Conservation (phyloP, 2,888 invertebrate genomes). For the Acanthococcus lagerstroemiae region DNA sequence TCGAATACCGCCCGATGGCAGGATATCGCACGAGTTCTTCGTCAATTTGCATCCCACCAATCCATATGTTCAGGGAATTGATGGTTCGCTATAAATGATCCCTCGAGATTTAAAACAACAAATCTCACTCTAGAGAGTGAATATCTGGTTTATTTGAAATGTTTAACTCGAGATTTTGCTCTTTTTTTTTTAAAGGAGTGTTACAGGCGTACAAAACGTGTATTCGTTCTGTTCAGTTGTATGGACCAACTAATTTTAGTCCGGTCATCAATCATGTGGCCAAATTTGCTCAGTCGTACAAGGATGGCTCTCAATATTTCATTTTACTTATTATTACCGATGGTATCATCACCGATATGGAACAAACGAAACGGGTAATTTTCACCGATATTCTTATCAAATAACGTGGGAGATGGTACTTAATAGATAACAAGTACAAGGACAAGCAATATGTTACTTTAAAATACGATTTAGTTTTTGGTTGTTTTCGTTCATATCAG, state of each 20-base stretch:
- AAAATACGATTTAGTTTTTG: too few relatives aligned
- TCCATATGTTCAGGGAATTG: slow-evolving; percentile 46
- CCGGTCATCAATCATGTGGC: slow-evolving; percentile 48
- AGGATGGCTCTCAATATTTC: slow-evolving; percentile 48
- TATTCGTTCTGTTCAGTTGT: slow-evolving; percentile 46
- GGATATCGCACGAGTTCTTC: slow-evolving; percentile 43
- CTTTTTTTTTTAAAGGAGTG: slow-evolving; percentile 42
- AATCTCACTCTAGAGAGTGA: too few relatives aligned
- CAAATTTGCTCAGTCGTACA: slow-evolving; percentile 44
- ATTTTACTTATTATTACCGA: slow-evolving; percentile 52
- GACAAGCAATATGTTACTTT: too few relatives aligned
- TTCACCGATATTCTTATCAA: background rate
- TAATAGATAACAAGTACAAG: too few relatives aligned
- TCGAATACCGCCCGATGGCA: slow-evolving; percentile 43
- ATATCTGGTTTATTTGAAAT: background rate
- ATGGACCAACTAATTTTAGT: slow-evolving; percentile 52
- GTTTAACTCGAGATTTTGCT: background rate
- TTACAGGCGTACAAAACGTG: slow-evolving; percentile 46
- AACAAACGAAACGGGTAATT: slow-evolving; percentile 44
- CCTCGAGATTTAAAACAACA: too few relatives aligned
- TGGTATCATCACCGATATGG: slow-evolving; percentile 53
- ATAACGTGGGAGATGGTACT: background rate
- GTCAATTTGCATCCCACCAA: slow-evolving; percentile 47
- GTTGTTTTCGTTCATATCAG: too few relatives aligned
- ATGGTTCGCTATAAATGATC: too few relatives aligned